Evolutionary conservation across 2,888 invertebrate species (phyloP).

Genomic region (Euproctis similis): DNA sequence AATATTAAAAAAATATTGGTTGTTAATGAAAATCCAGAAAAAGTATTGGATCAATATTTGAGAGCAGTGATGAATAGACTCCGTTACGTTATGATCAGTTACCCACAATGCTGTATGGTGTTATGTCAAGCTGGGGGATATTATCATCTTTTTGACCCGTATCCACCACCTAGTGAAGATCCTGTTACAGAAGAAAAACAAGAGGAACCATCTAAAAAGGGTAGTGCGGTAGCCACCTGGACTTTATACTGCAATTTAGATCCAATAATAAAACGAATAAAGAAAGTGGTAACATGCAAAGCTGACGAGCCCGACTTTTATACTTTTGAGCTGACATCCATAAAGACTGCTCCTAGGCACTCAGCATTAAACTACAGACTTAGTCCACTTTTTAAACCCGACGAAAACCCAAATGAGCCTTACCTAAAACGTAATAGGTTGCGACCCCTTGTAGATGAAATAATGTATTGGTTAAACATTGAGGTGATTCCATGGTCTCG

Average conservation of each 20-base stretch:
- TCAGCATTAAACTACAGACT: constrained; percentile 57
- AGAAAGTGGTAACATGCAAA: constrained; percentile 26
- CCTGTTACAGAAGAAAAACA: constrained; percentile 8
- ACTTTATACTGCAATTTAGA: constrained; percentile 57
- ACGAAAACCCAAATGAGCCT: constrained; percentile 53
- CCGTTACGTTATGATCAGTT: constrained; percentile 75
- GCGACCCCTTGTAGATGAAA: constrained; percentile 59
- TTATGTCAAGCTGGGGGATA: constrained; percentile 72
- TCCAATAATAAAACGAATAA: constrained; percentile 43
- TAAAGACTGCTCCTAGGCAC: constrained; percentile 68
- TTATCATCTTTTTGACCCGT: constrained; percentile 79
- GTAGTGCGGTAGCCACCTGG: constrained; percentile 56
- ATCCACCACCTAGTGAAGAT: constrained; percentile 48
- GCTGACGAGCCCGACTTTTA: constrained; percentile 63
- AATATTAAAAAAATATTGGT: constrained; percentile 73
- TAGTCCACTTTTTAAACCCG: constrained; percentile 59
- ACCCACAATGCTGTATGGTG: constrained; percentile 72
- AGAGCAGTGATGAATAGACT: constrained; percentile 57
- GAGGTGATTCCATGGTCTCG: constrained; percentile 60
- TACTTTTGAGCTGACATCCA: constrained; percentile 74
- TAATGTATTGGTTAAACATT: constrained; percentile 65
- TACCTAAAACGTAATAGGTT: constrained; percentile 43
- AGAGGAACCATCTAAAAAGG: constrained; percentile 17
- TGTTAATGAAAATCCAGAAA: constrained; percentile 61
- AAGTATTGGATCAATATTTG: constrained; percentile 59